These are phyloP conservation scores for Xanthorhoe designata DNA, from an alignment of 2,888 invertebrate genomes.

Conservation along the genomic window DNA sequence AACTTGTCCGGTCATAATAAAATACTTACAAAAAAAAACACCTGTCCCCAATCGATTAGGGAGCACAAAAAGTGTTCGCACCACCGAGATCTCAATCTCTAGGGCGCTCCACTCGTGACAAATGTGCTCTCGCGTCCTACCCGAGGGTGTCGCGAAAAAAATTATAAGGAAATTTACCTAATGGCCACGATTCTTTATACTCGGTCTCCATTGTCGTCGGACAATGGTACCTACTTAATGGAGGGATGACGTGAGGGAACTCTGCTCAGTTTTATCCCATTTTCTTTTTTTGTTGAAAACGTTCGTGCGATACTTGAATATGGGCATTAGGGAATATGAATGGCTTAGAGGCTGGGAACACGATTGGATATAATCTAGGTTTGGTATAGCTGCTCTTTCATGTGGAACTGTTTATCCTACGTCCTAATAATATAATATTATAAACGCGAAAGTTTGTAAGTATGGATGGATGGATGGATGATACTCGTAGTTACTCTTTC, in stretches of 20 bases:
- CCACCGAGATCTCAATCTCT: conserved; percentile 69
- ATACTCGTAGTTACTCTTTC: no score
- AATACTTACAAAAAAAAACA: conserved; percentile 37
- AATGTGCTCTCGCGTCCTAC: conserved; percentile 75
- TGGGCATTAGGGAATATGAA: conserved; percentile 45
- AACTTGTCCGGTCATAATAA: not conserved
- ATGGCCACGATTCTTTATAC: conserved; percentile 84
- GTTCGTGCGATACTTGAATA: conserved; percentile 54
- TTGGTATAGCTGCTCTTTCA: not conserved
- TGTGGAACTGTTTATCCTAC: no score
- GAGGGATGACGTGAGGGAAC: conserved; percentile 82
- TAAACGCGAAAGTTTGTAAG: no score
- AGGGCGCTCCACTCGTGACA: conserved; percentile 66
- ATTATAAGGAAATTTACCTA: conserved; percentile 86
- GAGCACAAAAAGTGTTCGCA: conserved; percentile 63
- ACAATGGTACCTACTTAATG: conserved; percentile 76
- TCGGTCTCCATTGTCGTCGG: conserved; percentile 79
- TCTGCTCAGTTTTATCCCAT: conserved; percentile 61
- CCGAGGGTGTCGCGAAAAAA: conserved; percentile 83
- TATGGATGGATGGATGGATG: no score
- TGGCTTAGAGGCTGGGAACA: conserved; percentile 21
- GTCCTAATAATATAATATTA: no score
- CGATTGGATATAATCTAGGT: conserved; percentile 4
- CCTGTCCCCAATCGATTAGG: conserved; percentile 64
- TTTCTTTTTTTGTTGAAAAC: conserved; percentile 62